Percentiles rank a stretch among this genome's conserved stretches.
Evolutionary conservation across 2,888 invertebrate genomes (phyloP).

Genomic region (Taphrorychus bicolor): DNA sequence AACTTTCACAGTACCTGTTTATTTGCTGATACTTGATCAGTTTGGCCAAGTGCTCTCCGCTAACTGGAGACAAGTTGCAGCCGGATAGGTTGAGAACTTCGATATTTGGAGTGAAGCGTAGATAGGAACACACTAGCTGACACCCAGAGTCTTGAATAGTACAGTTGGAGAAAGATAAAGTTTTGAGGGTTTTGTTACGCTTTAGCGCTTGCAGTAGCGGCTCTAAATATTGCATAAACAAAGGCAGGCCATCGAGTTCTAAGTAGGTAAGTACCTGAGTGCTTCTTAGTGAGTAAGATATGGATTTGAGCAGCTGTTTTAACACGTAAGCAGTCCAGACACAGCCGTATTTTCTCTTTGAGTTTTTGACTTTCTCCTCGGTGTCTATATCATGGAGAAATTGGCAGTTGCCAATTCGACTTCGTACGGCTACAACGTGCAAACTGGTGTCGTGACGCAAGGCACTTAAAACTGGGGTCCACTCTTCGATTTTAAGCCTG

Average conservation of each 20-base stretch:
- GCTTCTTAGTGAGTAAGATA: conserved; percentile 68
- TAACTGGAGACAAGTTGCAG: conserved; percentile 70
- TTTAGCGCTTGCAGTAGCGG: conserved; percentile 64
- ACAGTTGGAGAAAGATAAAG: conserved; percentile 72
- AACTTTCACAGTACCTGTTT: conserved; percentile 78
- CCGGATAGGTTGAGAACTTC: conserved; percentile 72
- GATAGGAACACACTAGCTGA: conserved; percentile 71
- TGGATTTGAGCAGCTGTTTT: conserved; percentile 69
- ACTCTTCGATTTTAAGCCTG: conserved; percentile 76
- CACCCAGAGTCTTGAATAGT: conserved; percentile 77
- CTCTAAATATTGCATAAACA: conserved; percentile 70
- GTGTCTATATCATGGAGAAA: conserved; percentile 62
- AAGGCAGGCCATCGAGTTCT: conserved; percentile 75
- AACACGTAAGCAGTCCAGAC: conserved; percentile 76
- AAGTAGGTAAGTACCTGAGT: conserved; percentile 68
- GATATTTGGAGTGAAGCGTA: conserved; percentile 72
- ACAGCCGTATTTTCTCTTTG: conserved; percentile 57
- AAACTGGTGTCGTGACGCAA: conserved; percentile 75
- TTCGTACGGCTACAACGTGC: conserved; percentile 71
- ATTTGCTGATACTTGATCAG: conserved; percentile 66
- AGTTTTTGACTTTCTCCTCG: conserved; percentile 68
- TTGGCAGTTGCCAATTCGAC: conserved; percentile 58
- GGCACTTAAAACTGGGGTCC: conserved; percentile 77
- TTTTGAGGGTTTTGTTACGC: conserved; percentile 69
- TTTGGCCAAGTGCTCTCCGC: conserved; percentile 71